Percentiles rank a stretch among this genome's conserved stretches.
Evolutionary conservation across 2,113 vertebrate species (phyloP).

Genomic region (Bolborhynchus lineola): DNA sequence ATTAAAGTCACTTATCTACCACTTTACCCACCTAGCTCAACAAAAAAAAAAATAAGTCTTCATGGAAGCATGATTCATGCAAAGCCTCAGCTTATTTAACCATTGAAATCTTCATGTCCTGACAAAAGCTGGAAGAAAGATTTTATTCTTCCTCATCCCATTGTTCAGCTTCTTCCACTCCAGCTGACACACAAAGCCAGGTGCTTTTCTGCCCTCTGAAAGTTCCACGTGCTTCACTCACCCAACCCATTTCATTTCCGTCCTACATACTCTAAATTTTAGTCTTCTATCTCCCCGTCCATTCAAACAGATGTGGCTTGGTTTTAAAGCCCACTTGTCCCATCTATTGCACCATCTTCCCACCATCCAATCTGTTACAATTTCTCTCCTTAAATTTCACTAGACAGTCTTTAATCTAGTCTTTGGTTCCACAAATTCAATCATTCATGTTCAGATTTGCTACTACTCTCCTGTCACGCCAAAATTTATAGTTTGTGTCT

Average conservation of each 20-base stretch:
- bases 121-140: not conserved
- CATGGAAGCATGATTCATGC: not conserved
- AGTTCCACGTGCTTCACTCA: not conserved
- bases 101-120: not conserved
- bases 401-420: not conserved
- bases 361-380: not conserved
- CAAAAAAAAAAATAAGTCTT: not conserved
- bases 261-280: not conserved
- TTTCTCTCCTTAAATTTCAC: not conserved
- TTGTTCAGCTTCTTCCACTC: not conserved
- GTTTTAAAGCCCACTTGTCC: not conserved
- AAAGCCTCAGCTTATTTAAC: not conserved
- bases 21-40: not conserved
- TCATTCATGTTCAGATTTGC: not conserved
- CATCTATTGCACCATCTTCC: not conserved
- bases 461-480: not conserved
- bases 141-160: not conserved
- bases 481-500: not conserved
- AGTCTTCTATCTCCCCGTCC: not conserved
- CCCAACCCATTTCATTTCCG: not conserved
- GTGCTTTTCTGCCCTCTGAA: not conserved
- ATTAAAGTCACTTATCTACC: not conserved
- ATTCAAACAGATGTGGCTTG: not conserved
- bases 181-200: not conserved
- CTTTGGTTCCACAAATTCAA: not conserved